A percentile compares a stretch with the other conserved stretches of the same genome.
phyloP scores from a whole-genome alignment of 2,888 invertebrate genomes.

The Heliconius erato region DNA sequence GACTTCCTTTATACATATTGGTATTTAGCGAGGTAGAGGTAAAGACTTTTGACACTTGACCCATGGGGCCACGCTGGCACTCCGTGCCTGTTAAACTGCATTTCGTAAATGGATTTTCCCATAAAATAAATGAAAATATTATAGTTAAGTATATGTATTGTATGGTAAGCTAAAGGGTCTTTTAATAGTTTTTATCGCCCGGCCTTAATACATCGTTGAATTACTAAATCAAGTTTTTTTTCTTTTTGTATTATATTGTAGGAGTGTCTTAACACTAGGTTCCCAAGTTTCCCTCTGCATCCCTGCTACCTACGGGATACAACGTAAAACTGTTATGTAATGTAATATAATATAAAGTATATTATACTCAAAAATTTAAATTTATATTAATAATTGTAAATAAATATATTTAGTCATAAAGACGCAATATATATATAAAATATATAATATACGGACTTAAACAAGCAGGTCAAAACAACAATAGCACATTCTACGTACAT shows the following conservation, averaged over 20 bases:
- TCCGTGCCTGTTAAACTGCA: neutral
- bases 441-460: neutral
- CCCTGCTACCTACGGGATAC: too few species aligned
- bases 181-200: too few species aligned
- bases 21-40: slow-evolving; percentile 11
- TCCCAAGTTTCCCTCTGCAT: too few species aligned
- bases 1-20: neutral
- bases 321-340: too few species aligned
- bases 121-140: neutral
- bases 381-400: too few species aligned
- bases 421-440: too few species aligned
- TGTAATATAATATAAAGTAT: too few species aligned
- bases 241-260: too few species aligned
- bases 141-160: neutral
- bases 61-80: neutral
- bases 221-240: too few species aligned
- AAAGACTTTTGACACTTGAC: slow-evolving; percentile 2
- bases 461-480: slow-evolving; percentile 17
- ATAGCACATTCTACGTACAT: slow-evolving; percentile 19
- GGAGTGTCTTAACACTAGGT: too few species aligned
- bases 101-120: slow-evolving; percentile 5
- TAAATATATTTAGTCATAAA: too few species aligned
- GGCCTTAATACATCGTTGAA: neutral
- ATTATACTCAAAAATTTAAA: too few species aligned
- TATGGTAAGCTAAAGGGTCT: neutral